Evolutionary conservation across 2,888 invertebrate genomes (phyloP), one percentile per base, ranked within the genome.

Genomic region (Meiosimyza decipiens): DNA sequence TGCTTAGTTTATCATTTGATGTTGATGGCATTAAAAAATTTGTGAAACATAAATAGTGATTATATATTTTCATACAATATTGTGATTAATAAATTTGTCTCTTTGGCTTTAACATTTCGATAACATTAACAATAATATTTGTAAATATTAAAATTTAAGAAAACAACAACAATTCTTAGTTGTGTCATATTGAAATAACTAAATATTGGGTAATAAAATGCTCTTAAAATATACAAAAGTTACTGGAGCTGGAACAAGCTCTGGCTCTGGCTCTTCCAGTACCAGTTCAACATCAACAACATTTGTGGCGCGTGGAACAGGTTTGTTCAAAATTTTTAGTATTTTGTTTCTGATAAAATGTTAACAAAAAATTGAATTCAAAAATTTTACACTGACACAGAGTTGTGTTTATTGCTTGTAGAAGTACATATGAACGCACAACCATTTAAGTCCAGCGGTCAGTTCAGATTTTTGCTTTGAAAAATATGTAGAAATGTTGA

Each of bases 171-270:
- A 73, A 73, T 77, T 40, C 28, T 16, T 47, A n/a, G 13, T 60
- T 11, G 28, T 13, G 49, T 16, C 28, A n/a, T 12, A 9, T 22
- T 28, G 15, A 16, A 54, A 54, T 50, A 28, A 28, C n/a, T 13
- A 16, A 28, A 68, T 69, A 49, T 51, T 9, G 2, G 57, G 66
- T 71, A 22, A 78, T 72, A 81, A 73, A 76, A 83, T 84, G 84
- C 83, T 84, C 71, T 80, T 84, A 59, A 84, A 84, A 79, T 83
- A 76, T 73, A 79, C 83, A 71, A 83, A 83, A 83, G 80, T 80
- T 77, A 81, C 81, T 79, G 82, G 79, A 74, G 78, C 79, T 79
- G 82, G 79, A 74, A 77, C 79, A 76, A 80, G 81, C 77, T 77
- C 80, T 74, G 80, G 81, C 77, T 77, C 80, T 74, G 80, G 79